Base-by-base conservation (phyloP, 2,797 vertebrate genomes). In the Anguilla pacifica region DNA sequence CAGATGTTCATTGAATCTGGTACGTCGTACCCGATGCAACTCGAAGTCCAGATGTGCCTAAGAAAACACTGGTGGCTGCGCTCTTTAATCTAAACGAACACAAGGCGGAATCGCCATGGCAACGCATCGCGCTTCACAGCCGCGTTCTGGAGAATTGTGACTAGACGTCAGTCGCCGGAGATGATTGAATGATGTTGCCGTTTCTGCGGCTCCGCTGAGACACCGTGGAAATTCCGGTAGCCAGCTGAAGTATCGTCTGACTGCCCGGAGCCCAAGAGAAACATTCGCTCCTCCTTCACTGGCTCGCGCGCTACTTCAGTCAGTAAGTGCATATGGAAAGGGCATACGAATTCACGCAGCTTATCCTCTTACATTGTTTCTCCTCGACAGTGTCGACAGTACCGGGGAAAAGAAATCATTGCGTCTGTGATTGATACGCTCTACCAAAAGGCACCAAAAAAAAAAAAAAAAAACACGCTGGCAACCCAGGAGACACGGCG, bases 1-100 rank as follows among this genome's bases (percentile, higher is more conserved):
- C 93, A 95, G 94, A 95, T 95, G 93, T 92, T 92, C 90, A 77
- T 88, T 51, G 83, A 89, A 89, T 67, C 83, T 92, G 92, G 89
- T 90, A 90, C 88, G 90, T 86, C 92, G 89, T 89, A 90, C 92
- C 89, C 89, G 83, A 90, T 87, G 88, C 89, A 92, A 92, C 91
- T 91, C 93, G 90, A 91, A 89, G 87, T 91, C 90, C 92, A 94
- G 91, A 92, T 94, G 90, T 92, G 91, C 85, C 81, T 83, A 86
- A 86, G 77, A 72, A 88, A 88, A 85, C 84, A 53, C 28, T 43
- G 79, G 79, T 82, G 79, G 46, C 22, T 2, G 46, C 46, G 6
- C 79, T 49, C 25, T 51, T 51, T 82, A 82, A 82, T 49, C 19
- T 82, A 51, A 82, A n/a, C 19, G 43, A 49, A 82, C 46, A 82